Conservation (phyloP, 2,113 vertebrate genomes). For the Oreochromis niloticus region DNA sequence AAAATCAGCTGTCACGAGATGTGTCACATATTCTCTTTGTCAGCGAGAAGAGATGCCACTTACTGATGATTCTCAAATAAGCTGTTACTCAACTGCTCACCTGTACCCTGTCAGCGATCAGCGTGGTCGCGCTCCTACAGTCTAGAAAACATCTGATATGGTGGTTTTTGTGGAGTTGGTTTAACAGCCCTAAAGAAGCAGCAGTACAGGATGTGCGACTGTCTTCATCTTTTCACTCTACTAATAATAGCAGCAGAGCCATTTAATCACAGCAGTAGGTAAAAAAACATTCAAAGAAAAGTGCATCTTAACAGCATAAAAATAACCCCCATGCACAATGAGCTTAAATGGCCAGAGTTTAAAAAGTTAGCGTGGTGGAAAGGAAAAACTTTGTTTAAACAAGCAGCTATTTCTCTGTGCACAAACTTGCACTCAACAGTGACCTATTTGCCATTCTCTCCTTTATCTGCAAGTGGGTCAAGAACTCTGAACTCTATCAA, state of each 20-base stretch:
- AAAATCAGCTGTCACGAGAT: constrained; percentile 23
- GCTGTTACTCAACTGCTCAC: constrained; percentile 6
- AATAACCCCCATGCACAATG: not conserved
- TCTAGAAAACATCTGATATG: not conserved
- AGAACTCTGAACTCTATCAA: constrained; percentile 68
- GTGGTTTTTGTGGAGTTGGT: not conserved
- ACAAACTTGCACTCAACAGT: constrained; percentile 46
- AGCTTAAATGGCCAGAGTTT: not conserved
- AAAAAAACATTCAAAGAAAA: not conserved
- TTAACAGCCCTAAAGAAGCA: not conserved
- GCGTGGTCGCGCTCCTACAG: not conserved
- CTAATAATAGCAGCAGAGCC: constrained; percentile 6
- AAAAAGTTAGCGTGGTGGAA: not conserved
- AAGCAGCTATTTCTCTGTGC: not conserved
- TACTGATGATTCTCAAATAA: constrained; percentile 1
- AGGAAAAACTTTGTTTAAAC: constrained; percentile 1
- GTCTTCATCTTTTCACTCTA: constrained; percentile 3
- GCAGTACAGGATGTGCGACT: constrained; percentile 10
- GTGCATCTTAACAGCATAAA: not conserved
- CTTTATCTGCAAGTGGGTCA: constrained; percentile 73
- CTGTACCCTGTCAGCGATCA: not conserved
- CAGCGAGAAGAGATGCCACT: constrained; percentile 7
- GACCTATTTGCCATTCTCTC: constrained; percentile 60
- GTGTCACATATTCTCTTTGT: constrained; percentile 26
- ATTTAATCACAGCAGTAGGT: constrained; percentile 6